Evolutionary conservation across 1,140 invertebrate genomes (phyloP).

Genomic region (Cydia fagiglandana): DNA sequence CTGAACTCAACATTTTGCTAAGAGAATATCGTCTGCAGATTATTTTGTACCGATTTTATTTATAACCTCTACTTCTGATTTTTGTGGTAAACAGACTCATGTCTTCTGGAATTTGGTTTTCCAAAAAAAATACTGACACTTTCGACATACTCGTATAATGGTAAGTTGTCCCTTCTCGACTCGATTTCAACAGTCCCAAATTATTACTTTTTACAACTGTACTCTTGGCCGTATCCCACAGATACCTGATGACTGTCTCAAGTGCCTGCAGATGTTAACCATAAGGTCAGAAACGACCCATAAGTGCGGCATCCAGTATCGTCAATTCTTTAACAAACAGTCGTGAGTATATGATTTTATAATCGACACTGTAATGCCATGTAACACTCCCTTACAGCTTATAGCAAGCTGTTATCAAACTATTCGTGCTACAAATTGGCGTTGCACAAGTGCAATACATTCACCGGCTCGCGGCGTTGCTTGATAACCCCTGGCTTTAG

Average conservation of each 20-base stretch:
- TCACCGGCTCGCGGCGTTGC: slow-evolving; percentile 1
- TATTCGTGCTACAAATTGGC: slow-evolving; percentile 18
- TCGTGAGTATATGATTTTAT: slow-evolving; percentile 4
- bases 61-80: no score
- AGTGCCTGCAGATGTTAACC: background rate
- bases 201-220: no score
- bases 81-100: no score
- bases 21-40: no score
- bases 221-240: no score
- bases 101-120: no score
- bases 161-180: no score
- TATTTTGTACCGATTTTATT: no score
- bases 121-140: no score
- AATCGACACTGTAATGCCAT: background rate
- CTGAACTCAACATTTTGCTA: no score
- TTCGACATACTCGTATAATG: no score
- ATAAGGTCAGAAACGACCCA: background rate
- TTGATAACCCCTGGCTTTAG: background rate
- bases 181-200: no score
- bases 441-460: slow-evolving; percentile 6
- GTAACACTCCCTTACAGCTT: background rate
- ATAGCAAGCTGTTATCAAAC: slow-evolving; percentile 2
- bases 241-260: background rate
- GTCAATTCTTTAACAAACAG: background rate
- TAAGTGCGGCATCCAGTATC: background rate